These are phyloP conservation scores for Corythornis leucogaster DNA, from an alignment of 2,797 vertebrate genomes.

Conservation along the genomic window DNA sequence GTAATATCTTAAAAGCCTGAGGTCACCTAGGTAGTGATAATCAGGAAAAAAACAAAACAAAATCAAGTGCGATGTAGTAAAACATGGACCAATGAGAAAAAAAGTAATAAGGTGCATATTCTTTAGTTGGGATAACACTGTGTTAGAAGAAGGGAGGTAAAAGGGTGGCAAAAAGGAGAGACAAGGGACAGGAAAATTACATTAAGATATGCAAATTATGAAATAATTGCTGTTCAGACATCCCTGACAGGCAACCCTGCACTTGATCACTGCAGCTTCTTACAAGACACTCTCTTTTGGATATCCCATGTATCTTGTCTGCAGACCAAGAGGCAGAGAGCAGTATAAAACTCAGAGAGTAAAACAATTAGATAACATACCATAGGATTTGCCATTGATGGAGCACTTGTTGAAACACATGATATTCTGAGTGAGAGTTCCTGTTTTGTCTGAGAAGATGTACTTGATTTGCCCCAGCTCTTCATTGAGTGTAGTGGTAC, in stretches of 20 bases:
- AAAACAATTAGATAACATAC: constrained; percentile 65
- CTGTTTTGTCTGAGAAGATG: constrained; percentile 96
- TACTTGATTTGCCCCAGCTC: constrained; percentile 96
- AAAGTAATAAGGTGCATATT: not conserved
- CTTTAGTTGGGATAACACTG: not conserved
- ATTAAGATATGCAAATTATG: not conserved
- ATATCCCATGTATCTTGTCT: not conserved
- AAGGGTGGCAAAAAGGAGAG: not conserved
- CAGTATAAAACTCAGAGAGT: not conserved
- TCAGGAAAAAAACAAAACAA: not conserved
- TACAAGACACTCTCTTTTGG: not conserved
- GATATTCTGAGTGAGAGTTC: constrained; percentile 95
- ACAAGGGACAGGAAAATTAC: not conserved
- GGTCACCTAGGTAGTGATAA: not conserved
- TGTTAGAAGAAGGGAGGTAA: not conserved
- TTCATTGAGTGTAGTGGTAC: constrained; percentile 93
- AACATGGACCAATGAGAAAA: not conserved
- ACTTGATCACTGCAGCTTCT: not conserved
- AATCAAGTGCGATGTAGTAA: not conserved
- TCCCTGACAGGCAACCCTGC: not conserved
- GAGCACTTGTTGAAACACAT: constrained; percentile 95
- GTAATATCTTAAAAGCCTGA: not conserved
- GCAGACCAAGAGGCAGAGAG: not conserved
- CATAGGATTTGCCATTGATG: constrained; percentile 88
- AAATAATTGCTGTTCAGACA: not conserved